Evolutionary conservation across 1,140 invertebrate species (phyloP).

Genomic region (Zaprionus vittiger): DNA sequence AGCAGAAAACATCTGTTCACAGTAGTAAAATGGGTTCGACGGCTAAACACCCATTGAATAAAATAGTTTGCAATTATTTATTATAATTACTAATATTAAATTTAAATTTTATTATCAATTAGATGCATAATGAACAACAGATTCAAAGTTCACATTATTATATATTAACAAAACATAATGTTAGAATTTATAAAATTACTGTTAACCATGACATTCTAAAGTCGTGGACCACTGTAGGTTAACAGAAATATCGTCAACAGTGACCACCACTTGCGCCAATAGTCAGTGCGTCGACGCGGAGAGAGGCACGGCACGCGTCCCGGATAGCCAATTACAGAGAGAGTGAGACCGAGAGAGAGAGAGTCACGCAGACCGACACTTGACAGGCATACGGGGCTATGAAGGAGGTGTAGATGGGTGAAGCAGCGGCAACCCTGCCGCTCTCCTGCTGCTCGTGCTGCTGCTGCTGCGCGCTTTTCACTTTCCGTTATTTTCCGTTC

Average conservation of each 20-base stretch:
- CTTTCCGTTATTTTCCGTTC: constrained; percentile 63
- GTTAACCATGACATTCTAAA: not conserved
- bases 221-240: constrained; percentile 8
- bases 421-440: constrained; percentile 45
- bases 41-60: not conserved
- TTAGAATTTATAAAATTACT: not conserved
- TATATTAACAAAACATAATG: not conserved
- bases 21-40: not conserved
- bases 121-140: not conserved
- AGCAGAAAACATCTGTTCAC: not conserved
- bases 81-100: no score
- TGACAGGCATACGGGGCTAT: constrained; percentile 26
- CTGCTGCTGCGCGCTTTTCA: constrained; percentile 63
- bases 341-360: not conserved
- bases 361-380: constrained; percentile 21
- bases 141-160: not conserved
- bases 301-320: constrained; percentile 53
- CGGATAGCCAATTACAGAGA: constrained; percentile 57
- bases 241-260: constrained; percentile 43
- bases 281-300: constrained; percentile 54
- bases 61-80: not conserved
- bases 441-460: constrained; percentile 24
- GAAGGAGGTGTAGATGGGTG: constrained; percentile 40
- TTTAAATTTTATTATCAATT: no score
- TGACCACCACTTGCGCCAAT: constrained; percentile 67